Conservation (phyloP, 2,888 invertebrate species). For the Cyaniris semiargus region DNA sequence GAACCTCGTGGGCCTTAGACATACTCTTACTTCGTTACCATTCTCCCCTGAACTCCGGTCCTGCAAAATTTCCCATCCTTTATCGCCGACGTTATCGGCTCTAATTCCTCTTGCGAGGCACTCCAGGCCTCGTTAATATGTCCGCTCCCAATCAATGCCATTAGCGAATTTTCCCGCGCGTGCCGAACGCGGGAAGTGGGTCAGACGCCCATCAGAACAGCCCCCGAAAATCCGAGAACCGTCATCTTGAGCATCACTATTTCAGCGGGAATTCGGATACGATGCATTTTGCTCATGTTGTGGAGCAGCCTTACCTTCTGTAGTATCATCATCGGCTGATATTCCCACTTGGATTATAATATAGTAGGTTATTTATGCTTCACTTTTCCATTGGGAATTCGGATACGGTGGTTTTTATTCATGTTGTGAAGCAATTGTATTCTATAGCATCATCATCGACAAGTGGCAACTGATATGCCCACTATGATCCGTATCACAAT, state of each 20-base stretch:
- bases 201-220: constrained; percentile 35
- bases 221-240: constrained; percentile 2
- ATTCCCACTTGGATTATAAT: not conserved
- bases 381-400: no score
- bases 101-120: constrained; percentile 15
- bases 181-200: constrained; percentile 46
- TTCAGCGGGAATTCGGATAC: not conserved
- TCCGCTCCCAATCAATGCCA: constrained; percentile 39
- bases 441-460: no score
- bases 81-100: constrained; percentile 4
- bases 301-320: no score
- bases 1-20: no score
- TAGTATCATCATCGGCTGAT: not conserved
- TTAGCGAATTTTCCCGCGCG: constrained; percentile 44
- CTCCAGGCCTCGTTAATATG: constrained; percentile 15
- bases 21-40: no score
- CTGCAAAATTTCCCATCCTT: not conserved
- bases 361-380: no score
- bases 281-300: not conserved
- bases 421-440: no score
- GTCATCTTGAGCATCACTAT: constrained; percentile 15
- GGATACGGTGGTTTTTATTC: no score
- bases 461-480: no score
- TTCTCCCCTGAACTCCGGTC: not conserved
- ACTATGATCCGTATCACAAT: no score